A percentile compares a stretch with the other conserved stretches of the same genome.
Conservation (phyloP, 2,888 invertebrate species). For the Tetrapedia diversipes region DNA sequence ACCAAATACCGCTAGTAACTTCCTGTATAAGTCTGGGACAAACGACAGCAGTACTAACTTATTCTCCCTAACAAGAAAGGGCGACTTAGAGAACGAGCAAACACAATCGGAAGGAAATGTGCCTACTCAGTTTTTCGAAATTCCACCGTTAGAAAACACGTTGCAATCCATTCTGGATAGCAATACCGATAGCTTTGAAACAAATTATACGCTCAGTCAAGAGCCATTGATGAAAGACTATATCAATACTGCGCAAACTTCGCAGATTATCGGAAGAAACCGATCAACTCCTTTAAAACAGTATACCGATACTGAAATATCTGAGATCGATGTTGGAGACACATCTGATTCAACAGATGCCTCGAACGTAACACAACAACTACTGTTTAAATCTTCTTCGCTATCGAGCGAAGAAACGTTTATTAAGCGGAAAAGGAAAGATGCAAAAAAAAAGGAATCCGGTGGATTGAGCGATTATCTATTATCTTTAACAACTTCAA, state of each 20-base stretch:
- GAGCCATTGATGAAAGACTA: background rate
- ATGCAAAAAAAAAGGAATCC: slow-evolving; percentile 44
- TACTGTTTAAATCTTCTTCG: slow-evolving; percentile 35
- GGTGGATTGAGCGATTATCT: slow-evolving; percentile 76
- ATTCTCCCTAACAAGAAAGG: slow-evolving; percentile 71
- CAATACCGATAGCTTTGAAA: slow-evolving; percentile 51
- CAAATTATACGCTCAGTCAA: background rate
- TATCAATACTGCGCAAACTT: background rate
- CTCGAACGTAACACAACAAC: slow-evolving; percentile 31
- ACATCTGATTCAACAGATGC: slow-evolving; percentile 13
- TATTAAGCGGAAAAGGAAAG: slow-evolving; percentile 16
- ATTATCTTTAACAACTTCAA: slow-evolving; percentile 68
- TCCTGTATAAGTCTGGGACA: slow-evolving; percentile 70
- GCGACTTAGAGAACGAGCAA: slow-evolving; percentile 59
- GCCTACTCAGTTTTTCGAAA: slow-evolving; percentile 27
- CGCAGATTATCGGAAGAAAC: background rate
- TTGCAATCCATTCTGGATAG: slow-evolving; percentile 72
- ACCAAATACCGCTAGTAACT: slow-evolving; percentile 76
- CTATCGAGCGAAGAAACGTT: background rate
- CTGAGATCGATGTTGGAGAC: slow-evolving; percentile 14
- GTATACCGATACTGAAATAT: background rate
- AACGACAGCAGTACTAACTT: slow-evolving; percentile 75
- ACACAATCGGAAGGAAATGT: slow-evolving; percentile 26
- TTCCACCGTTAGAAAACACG: slow-evolving; percentile 70
- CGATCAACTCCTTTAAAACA: slow-evolving; percentile 4